Evolutionary conservation across 2,888 invertebrate species (phyloP).

Genomic region (Saturnia japonica): DNA sequence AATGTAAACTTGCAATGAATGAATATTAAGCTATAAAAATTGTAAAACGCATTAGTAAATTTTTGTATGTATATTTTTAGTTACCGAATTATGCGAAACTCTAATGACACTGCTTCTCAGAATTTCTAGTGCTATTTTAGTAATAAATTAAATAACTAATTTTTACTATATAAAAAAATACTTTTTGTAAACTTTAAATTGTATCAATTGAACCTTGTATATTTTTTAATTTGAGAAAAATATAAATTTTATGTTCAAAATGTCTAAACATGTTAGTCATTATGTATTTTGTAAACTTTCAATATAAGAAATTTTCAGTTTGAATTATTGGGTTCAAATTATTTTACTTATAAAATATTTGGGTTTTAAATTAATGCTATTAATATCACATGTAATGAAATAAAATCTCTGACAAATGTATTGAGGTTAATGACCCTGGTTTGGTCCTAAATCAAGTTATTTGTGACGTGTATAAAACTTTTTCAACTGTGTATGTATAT

Average conservation of each 20-base stretch:
- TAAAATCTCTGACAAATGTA: slow-evolving; percentile 27
- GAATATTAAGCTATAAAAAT: slow-evolving; percentile 15
- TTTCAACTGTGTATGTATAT: slow-evolving; percentile 78
- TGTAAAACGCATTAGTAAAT: slow-evolving; percentile 31
- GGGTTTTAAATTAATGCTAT: slow-evolving; percentile 15
- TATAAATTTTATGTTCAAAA: not conserved
- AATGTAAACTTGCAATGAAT: slow-evolving; percentile 18
- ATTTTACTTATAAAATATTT: not conserved
- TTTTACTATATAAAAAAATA: slow-evolving; percentile 65
- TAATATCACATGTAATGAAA: slow-evolving; percentile 34
- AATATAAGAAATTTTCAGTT: not conserved
- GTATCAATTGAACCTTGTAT: slow-evolving; percentile 50
- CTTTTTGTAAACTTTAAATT: slow-evolving; percentile 61
- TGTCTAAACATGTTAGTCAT: not conserved
- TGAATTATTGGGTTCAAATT: not conserved
- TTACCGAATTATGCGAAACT: slow-evolving; percentile 48
- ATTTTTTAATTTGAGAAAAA: not conserved
- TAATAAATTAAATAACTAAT: slow-evolving; percentile 60
- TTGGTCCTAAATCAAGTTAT: slow-evolving; percentile 59
- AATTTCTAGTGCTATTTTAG: slow-evolving; percentile 65
- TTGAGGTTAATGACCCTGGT: slow-evolving; percentile 42
- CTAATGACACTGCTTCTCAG: slow-evolving; percentile 44
- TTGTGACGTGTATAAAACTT: slow-evolving; percentile 76
- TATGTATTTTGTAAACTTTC: slow-evolving; percentile 11
- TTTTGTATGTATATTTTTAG: slow-evolving; percentile 53